A percentile compares a stretch with the other conserved stretches of the same genome.
Evolutionary conservation across 1,140 invertebrate species (phyloP).

Genomic region (Apis florea): DNA sequence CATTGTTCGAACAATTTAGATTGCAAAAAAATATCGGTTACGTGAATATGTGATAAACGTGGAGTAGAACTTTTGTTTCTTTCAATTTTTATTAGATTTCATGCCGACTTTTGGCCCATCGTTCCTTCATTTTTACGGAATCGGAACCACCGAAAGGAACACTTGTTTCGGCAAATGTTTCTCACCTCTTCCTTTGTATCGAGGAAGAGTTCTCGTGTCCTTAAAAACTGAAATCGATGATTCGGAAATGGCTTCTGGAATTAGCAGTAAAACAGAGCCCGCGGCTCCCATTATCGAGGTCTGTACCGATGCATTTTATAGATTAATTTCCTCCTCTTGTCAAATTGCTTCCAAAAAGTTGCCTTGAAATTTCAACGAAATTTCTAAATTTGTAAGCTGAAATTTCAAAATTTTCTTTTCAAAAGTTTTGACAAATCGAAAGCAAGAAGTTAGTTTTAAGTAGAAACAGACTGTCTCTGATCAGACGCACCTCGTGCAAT

Average conservation of each 20-base stretch:
- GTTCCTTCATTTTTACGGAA: slow-evolving; percentile 86
- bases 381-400: not conserved
- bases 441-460: not conserved
- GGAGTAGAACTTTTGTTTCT: not conserved
- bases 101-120: slow-evolving; percentile 89
- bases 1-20: not conserved
- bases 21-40: too few species aligned
- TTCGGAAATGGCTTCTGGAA: slow-evolving; percentile 69
- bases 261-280: slow-evolving; percentile 76
- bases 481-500: not conserved
- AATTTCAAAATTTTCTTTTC: not conserved
- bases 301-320: slow-evolving; percentile 8
- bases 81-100: slow-evolving; percentile 79
- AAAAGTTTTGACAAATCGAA: not conserved
- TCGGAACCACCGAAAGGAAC: slow-evolving; percentile 78
- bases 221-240: slow-evolving; percentile 81
- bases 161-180: slow-evolving; percentile 81
- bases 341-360: not conserved
- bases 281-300: slow-evolving; percentile 78
- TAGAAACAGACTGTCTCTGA: not conserved
- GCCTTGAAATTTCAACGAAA: not conserved
- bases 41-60: too few species aligned
- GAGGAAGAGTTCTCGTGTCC: slow-evolving; percentile 81
- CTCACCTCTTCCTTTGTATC: slow-evolving; percentile 80
- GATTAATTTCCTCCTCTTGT: not conserved